These are phyloP conservation scores for Kryphioiulus occultus DNA, from an alignment of 2,888 invertebrate genomes.

Conservation along the genomic window DNA sequence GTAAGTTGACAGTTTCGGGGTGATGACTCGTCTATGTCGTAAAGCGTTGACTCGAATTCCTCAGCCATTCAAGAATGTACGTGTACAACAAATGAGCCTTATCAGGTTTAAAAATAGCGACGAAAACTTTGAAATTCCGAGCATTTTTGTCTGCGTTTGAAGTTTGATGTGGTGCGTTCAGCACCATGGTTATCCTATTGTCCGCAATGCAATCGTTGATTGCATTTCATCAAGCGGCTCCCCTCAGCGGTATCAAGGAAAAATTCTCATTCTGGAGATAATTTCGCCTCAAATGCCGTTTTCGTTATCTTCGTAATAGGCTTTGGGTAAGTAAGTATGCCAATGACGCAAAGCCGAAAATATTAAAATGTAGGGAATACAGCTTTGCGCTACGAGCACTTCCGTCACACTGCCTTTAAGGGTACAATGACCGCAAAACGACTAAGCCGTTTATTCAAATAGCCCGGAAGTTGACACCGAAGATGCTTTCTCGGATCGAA, in stretches of 20 bases:
- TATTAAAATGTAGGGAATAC: background rate
- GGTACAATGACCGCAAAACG: constrained; percentile 12
- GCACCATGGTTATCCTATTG: background rate
- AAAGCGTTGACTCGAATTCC: background rate
- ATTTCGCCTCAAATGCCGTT: background rate
- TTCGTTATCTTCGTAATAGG: background rate
- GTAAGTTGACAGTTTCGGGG: background rate
- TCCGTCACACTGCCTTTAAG: background rate
- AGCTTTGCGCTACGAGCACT: background rate
- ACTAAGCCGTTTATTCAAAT: constrained; percentile 2
- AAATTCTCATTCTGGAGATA: background rate
- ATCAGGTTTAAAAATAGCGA: background rate
- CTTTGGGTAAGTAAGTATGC: background rate
- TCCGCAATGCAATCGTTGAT: background rate
- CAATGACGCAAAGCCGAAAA: constrained; percentile 6
- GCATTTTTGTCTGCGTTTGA: background rate
- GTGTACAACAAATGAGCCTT: background rate
- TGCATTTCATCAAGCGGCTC: background rate
- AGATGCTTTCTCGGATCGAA: background rate
- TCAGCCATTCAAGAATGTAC: background rate
- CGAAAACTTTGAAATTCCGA: background rate
- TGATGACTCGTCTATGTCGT: background rate
- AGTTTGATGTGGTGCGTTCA: background rate
- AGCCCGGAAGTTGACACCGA: background rate
- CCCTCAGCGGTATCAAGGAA: background rate